A percentile compares a stretch with the other conserved stretches of the same genome.
Evolutionary conservation across 2,113 vertebrate genomes (phyloP).

Genomic region (Leucosticte australis): DNA sequence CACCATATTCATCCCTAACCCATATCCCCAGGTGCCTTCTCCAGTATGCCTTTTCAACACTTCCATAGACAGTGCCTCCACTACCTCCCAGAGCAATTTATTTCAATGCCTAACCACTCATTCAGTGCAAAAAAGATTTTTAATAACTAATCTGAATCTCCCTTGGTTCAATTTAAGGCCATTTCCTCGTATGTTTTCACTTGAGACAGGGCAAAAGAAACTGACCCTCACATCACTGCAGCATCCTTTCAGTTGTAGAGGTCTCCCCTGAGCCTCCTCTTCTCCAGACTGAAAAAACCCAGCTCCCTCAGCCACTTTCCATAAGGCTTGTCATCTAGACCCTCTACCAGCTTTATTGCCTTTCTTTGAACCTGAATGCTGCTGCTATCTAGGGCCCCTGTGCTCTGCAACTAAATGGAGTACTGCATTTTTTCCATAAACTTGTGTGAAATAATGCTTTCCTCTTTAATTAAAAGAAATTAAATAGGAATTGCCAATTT

Average conservation of each 20-base stretch:
- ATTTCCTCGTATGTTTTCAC: neutral
- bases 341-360: neutral
- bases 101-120: neutral
- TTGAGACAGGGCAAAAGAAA: neutral
- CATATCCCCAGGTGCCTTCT: neutral
- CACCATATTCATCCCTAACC: neutral
- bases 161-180: neutral
- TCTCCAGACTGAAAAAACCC: neutral
- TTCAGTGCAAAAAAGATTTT: neutral
- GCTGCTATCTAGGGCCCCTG: neutral
- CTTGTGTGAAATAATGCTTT: neutral
- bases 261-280: neutral
- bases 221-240: accelerated
- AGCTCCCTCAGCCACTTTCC: neutral
- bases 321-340: neutral
- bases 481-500: neutral
- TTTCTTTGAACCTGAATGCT: neutral
- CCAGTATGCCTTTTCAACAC: neutral
- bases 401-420: neutral
- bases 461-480: neutral
- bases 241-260: neutral
- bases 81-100: neutral
- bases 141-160: neutral
- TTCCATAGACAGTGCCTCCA: neutral
- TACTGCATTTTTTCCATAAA: neutral